A percentile compares a stretch with the other conserved stretches of the same genome.
These are phyloP conservation scores for Agriotes lineatus DNA, from an alignment of 2,888 invertebrate species.

Conservation along the genomic window DNA sequence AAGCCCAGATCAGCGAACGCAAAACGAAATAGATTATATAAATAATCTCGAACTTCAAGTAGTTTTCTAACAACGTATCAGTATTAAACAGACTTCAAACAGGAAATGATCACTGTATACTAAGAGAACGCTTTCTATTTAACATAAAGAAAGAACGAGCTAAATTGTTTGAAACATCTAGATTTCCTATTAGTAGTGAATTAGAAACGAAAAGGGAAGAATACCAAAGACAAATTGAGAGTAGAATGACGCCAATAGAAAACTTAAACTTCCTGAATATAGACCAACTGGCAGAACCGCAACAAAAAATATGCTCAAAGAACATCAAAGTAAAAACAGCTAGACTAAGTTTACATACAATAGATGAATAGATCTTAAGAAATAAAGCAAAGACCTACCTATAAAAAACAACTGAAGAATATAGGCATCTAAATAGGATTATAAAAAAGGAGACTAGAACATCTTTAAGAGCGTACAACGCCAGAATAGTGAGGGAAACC, in stretches of 20 bases:
- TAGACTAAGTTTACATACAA: neutral
- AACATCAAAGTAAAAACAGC: neutral
- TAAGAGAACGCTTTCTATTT: neutral
- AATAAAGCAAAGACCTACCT: neutral
- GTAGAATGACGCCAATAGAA: neutral
- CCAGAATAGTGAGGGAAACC: slow-evolving; percentile 1
- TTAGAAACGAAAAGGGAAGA: neutral
- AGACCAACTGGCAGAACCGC: neutral
- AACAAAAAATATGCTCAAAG: slow-evolving; percentile 4
- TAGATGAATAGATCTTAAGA: neutral
- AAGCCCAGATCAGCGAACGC: neutral
- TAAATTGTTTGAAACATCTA: neutral
- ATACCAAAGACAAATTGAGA: slow-evolving; percentile 1
- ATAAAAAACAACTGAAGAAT: neutral
- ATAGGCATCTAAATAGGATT: neutral
- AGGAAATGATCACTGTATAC: neutral
- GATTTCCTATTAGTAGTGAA: neutral
- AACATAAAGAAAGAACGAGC: slow-evolving; percentile 6
- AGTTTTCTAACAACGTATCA: neutral
- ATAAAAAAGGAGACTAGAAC: slow-evolving; percentile 2
- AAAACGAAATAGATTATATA: neutral
- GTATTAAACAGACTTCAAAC: neutral
- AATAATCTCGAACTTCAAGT: neutral
- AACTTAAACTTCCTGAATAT: neutral
- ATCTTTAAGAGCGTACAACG: neutral